Percentiles rank a stretch among this genome's conserved stretches.
phyloP scores from a whole-genome alignment of 2,888 invertebrate species.

The Lasioglossum vierecki region DNA sequence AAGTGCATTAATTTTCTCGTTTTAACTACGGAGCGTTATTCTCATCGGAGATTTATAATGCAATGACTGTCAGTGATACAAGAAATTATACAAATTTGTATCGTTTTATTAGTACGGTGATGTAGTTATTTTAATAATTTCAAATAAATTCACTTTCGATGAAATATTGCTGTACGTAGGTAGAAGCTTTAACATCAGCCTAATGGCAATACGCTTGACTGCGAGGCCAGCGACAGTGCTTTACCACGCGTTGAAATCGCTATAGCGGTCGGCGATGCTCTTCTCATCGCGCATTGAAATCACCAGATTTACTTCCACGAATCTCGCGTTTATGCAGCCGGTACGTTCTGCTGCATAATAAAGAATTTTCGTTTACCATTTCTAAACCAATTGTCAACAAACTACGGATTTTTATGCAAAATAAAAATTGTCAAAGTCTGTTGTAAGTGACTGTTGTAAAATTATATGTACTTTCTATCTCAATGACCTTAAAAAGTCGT shows the following conservation, averaged over 20 bases:
- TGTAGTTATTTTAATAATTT: background rate
- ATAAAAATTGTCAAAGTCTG: too few species aligned
- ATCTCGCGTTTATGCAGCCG: background rate
- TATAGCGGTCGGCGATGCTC: background rate
- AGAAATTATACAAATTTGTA: background rate
- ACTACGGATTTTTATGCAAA: too few species aligned
- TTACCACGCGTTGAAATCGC: background rate
- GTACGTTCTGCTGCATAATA: background rate
- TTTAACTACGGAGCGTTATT: background rate
- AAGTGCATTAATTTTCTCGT: background rate
- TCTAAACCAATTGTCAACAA: background rate
- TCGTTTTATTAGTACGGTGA: background rate
- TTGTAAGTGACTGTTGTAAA: too few species aligned
- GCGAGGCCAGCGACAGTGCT: background rate
- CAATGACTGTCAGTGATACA: background rate
- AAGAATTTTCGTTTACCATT: background rate
- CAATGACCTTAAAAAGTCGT: too few species aligned
- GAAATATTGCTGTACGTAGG: background rate
- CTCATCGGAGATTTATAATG: background rate
- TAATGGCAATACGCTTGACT: background rate
- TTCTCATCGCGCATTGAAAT: background rate
- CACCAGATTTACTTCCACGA: background rate
- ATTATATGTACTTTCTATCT: too few species aligned
- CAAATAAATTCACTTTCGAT: background rate
- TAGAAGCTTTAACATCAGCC: too few species aligned